phyloP scores from a whole-genome alignment of 2,113 vertebrate species.

The Vireo altiloquus region DNA sequence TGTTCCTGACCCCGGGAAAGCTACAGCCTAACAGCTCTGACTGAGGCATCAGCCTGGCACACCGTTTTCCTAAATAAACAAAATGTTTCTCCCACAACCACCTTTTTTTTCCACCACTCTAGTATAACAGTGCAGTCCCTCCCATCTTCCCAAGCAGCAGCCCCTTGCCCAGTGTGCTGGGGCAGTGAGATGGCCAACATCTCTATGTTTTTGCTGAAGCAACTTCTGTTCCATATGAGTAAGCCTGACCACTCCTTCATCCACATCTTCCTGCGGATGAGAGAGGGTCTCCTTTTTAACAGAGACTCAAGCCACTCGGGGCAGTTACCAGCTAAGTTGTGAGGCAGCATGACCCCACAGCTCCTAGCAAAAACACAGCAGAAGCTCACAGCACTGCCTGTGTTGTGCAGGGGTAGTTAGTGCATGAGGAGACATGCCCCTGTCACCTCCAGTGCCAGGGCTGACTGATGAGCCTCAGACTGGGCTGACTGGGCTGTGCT shows the following conservation, averaged over 20 bases:
- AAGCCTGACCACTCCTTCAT: not conserved
- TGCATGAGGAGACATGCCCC: not conserved
- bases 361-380: not conserved
- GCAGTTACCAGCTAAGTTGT: not conserved
- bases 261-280: not conserved
- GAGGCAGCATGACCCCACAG: not conserved
- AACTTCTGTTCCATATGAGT: not conserved
- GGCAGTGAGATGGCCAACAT: not conserved
- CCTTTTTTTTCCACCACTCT: not conserved
- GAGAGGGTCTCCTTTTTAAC: not conserved
- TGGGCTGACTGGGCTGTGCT: fast-evolving
- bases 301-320: fast-evolving
- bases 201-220: fast-evolving
- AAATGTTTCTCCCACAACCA: not conserved
- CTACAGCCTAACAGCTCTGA: not conserved
- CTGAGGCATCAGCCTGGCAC: not conserved
- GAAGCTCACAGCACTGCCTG: not conserved
- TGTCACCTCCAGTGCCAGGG: not conserved
- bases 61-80: not conserved
- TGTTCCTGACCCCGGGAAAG: not conserved
- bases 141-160: not conserved
- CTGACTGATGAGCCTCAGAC: not conserved
- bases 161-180: not conserved
- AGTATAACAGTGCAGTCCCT: not conserved
- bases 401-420: not conserved